Evolutionary conservation across 2,113 vertebrate genomes (phyloP).

Genomic region (Takifugu flavidus): DNA sequence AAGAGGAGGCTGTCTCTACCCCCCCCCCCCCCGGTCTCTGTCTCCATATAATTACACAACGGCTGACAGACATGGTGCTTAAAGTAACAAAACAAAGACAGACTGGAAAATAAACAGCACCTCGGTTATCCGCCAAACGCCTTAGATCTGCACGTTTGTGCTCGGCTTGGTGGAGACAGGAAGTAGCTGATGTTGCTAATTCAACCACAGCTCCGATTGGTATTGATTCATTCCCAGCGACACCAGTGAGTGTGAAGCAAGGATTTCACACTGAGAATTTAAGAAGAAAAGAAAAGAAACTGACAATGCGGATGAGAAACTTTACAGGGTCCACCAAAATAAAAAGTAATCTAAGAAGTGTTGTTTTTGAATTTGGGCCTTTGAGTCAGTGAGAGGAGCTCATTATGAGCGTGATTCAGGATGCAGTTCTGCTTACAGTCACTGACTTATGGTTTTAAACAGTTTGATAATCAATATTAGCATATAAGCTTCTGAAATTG

Average conservation of each 20-base stretch:
- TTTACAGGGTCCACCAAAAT: too few species aligned
- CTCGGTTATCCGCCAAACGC: constrained; percentile 45
- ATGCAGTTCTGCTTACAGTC: too few species aligned
- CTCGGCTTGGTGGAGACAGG: constrained; percentile 36
- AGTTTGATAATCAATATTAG: too few species aligned
- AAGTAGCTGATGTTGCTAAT: constrained; percentile 5
- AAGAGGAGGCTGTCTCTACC: constrained; percentile 69
- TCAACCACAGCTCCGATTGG: constrained; percentile 13
- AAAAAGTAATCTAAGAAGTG: too few species aligned
- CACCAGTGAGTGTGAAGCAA: constrained; percentile 6
- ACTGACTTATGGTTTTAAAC: too few species aligned
- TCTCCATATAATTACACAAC: constrained; percentile 79
- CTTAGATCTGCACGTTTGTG: constrained; percentile 42
- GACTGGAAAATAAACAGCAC: constrained; percentile 74
- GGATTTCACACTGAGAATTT: constrained; percentile 17
- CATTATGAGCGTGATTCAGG: too few species aligned
- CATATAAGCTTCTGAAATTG: too few species aligned
- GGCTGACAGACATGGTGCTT: constrained; percentile 79
- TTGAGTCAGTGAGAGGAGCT: too few species aligned
- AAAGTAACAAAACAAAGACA: constrained; percentile 79
- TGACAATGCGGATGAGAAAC: too few species aligned
- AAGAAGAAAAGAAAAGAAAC: not conserved
- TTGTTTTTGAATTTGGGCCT: too few species aligned
- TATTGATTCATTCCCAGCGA: constrained; percentile 10
- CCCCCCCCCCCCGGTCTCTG: constrained; percentile 59